These are phyloP conservation scores for Sarcophaga bullata DNA, from an alignment of 1,140 invertebrate genomes.

Conservation along the genomic window DNA sequence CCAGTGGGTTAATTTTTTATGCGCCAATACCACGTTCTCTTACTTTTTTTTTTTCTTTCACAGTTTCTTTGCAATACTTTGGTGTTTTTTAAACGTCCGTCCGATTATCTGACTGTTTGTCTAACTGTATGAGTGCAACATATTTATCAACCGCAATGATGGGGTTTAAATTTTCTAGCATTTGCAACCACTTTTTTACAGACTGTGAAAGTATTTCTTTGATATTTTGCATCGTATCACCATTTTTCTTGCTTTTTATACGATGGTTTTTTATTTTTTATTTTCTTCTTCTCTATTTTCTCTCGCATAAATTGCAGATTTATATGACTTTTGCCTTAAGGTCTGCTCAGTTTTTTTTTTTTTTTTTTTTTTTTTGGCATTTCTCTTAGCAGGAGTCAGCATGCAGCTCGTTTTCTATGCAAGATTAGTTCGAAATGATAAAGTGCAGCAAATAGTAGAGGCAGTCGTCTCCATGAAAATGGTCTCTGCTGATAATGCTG, in stretches of 20 bases:
- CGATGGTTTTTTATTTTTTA: not conserved
- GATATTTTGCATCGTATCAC: not conserved
- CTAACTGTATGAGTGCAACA: not conserved
- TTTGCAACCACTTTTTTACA: conserved; percentile 23
- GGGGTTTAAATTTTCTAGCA: not conserved
- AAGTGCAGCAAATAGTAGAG: not conserved
- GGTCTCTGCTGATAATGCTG: not conserved
- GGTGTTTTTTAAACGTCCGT: not conserved
- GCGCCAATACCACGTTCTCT: no score
- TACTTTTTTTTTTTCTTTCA: no score
- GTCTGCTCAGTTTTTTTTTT: not conserved
- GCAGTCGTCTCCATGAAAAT: not conserved
- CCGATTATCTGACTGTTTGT: not conserved
- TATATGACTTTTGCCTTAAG: conserved; percentile 26
- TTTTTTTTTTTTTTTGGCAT: no score
- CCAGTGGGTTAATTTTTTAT: no score
- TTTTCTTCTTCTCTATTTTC: not conserved
- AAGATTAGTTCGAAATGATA: conserved; percentile 24
- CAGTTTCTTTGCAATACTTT: no score
- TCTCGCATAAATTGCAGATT: not conserved
- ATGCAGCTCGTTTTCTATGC: conserved; percentile 10
- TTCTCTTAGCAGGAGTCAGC: not conserved
- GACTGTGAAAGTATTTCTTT: conserved; percentile 33
- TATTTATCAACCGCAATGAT: conserved; percentile 20
- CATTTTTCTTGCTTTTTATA: no score